phyloP scores from a whole-genome alignment of 2,797 vertebrate genomes.

The Amazonetta brasiliensis region DNA sequence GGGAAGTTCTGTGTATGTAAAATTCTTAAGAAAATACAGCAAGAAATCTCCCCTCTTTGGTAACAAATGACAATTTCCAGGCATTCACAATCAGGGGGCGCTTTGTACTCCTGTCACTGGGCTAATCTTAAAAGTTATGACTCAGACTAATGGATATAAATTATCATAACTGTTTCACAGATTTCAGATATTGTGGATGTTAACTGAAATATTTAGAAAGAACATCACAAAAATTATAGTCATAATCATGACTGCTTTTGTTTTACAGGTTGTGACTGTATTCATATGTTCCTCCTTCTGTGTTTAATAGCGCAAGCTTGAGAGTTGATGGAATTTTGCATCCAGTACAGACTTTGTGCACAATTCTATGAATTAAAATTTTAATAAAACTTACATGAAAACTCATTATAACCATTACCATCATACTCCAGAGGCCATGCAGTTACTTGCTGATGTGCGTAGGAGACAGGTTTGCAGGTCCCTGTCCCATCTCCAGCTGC shows the following conservation, averaged over 20 bases:
- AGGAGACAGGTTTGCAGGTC: neutral
- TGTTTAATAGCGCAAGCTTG: neutral
- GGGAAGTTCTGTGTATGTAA: neutral
- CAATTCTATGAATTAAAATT: neutral
- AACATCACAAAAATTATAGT: neutral
- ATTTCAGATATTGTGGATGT: neutral
- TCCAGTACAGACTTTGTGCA: neutral
- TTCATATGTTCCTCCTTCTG: neutral
- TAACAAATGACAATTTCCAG: neutral
- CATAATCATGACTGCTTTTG: neutral
- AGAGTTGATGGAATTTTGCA: neutral
- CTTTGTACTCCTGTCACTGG: accelerated
- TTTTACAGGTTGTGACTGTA: neutral
- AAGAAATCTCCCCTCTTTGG: neutral
- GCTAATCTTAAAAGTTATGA: neutral
- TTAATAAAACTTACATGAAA: neutral
- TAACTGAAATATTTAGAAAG: neutral
- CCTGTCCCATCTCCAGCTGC: neutral
- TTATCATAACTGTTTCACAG: neutral
- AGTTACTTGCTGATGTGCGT: neutral
- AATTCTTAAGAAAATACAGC: neutral
- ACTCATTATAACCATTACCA: neutral
- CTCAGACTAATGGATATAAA: neutral
- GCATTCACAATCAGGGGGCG: neutral
- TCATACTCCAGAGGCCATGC: accelerated